These are phyloP conservation scores for Empidonax alnorum DNA, from an alignment of 2,113 vertebrate genomes.

Conservation along the genomic window DNA sequence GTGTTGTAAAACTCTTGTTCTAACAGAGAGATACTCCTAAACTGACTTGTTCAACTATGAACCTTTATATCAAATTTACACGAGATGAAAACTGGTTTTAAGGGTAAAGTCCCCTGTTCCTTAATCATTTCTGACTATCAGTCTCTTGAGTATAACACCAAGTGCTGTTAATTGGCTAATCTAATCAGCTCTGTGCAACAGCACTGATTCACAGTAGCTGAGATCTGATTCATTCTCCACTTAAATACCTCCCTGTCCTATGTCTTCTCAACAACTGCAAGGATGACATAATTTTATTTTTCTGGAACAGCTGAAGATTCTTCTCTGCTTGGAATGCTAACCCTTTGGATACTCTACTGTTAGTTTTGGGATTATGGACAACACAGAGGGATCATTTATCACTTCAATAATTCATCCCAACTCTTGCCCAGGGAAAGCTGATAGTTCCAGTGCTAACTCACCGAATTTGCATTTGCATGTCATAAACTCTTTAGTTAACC, in stretches of 20 bases:
- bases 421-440: neutral
- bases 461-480: neutral
- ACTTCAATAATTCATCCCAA: neutral
- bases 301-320: slow-evolving; percentile 29
- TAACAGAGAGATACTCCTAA: neutral
- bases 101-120: neutral
- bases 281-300: slow-evolving; percentile 30
- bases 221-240: neutral
- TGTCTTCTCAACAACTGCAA: neutral
- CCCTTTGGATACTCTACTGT: neutral
- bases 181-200: neutral
- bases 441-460: neutral
- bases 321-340: neutral
- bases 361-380: neutral
- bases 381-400: neutral
- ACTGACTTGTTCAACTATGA: neutral
- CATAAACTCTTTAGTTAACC: neutral
- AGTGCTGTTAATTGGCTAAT: neutral
- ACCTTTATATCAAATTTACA: neutral
- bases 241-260: neutral
- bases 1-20: neutral
- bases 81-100: neutral
- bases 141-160: neutral
- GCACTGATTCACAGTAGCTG: neutral
- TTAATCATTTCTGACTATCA: neutral